These are phyloP conservation scores for Caracal caracal DNA, from an alignment of 2,113 vertebrate genomes.

Conservation along the genomic window DNA sequence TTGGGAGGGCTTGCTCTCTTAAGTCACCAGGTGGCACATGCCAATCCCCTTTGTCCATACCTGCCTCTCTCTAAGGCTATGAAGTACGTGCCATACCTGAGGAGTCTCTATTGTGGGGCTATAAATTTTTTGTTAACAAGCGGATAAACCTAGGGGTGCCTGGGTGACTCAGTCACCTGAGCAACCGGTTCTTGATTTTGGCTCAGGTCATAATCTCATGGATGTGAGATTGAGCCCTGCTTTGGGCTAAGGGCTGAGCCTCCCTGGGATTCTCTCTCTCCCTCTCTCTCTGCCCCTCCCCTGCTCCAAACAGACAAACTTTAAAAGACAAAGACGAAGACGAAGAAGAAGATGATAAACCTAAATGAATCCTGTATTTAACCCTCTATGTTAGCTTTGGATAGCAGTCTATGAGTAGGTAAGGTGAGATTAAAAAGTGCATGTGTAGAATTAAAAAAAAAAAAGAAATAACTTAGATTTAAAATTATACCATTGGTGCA, in stretches of 20 bases:
- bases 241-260: neutral
- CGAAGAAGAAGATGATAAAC: neutral
- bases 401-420: neutral
- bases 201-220: neutral
- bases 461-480: conserved; percentile 31
- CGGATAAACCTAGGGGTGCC: neutral
- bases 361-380: neutral
- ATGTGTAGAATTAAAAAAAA: neutral
- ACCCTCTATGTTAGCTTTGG: neutral
- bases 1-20: neutral
- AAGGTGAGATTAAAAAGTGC: neutral
- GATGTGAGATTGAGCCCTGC: neutral
- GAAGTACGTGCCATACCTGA: neutral
- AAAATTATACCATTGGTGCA: neutral
- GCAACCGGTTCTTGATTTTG: neutral
- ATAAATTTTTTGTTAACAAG: conserved; percentile 15
- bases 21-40: neutral
- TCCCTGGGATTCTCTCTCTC: neutral
- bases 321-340: neutral
- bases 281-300: neutral
- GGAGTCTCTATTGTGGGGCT: neutral
- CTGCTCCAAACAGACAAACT: neutral
- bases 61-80: neutral
- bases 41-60: neutral
- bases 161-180: neutral